A percentile compares a stretch with the other conserved stretches of the same genome.
Evolutionary conservation across 2,113 vertebrate genomes (phyloP).

Genomic region (Lepisosteus oculatus): DNA sequence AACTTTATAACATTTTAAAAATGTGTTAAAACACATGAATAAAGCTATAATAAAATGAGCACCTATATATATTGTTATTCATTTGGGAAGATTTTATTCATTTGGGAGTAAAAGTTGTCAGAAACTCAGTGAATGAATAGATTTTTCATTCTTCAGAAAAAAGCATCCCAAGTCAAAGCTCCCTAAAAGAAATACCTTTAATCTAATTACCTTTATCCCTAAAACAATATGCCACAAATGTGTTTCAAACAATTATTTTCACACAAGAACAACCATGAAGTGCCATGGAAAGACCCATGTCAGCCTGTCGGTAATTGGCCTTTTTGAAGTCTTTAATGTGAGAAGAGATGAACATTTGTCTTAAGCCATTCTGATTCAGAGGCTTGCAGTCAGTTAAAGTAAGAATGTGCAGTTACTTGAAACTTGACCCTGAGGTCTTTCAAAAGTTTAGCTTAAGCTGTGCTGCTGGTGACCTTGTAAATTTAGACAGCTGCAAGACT

Average conservation of each 20-base stretch:
- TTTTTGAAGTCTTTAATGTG: constrained; percentile 64
- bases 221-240: no score
- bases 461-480: constrained; percentile 62
- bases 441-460: constrained; percentile 53
- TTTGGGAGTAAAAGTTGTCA: no score
- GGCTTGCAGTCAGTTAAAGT: constrained; percentile 63
- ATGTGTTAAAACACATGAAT: no score
- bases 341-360: constrained; percentile 62
- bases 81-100: no score
- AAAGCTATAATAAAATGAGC: no score
- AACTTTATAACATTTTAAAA: no score
- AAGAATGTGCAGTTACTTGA: constrained; percentile 68
- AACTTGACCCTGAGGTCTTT: constrained; percentile 63
- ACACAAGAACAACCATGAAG: constrained; percentile 44
- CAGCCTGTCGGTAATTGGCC: constrained; percentile 50
- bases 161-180: no score
- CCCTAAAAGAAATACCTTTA: no score
- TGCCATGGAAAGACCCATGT: constrained; percentile 52
- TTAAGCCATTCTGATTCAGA: constrained; percentile 50
- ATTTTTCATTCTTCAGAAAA: no score
- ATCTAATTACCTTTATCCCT: no score
- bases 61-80: no score
- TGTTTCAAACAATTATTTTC: background rate
- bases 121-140: no score
- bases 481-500: constrained; percentile 68